Evolutionary conservation across 2,113 vertebrate genomes (phyloP).

Genomic region (Sapajus apella): DNA sequence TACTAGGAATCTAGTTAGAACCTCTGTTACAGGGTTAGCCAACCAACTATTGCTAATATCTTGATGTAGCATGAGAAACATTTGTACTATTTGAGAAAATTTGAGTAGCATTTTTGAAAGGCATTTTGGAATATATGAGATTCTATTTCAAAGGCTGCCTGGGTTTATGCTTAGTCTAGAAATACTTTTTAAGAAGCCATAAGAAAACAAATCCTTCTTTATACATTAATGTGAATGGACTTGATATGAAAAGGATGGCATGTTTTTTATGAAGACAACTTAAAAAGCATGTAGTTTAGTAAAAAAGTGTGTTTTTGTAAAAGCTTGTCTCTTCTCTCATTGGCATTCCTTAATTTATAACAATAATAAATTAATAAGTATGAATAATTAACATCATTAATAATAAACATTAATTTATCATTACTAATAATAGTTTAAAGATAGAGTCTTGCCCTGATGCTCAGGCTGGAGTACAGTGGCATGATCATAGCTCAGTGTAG

Average conservation of each 20-base stretch:
- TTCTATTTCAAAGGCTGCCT: background rate
- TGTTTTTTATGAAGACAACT: background rate
- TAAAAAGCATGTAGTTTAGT: background rate
- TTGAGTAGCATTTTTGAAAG: conserved; percentile 9
- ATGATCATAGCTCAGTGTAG: no score
- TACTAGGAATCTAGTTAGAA: background rate
- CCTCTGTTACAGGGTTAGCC: background rate
- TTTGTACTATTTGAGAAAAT: background rate
- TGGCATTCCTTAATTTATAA: background rate
- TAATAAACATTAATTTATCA: no score
- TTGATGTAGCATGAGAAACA: background rate
- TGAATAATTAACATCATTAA: no score
- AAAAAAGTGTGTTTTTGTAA: background rate
- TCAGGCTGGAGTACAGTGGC: no score
- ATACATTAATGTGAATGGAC: background rate
- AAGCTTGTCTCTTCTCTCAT: background rate
- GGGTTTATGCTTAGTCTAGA: background rate
- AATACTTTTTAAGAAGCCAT: background rate
- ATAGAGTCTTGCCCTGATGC: no score
- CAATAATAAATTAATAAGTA: no score
- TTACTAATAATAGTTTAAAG: no score
- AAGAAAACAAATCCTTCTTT: conserved; percentile 27
- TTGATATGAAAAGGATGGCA: background rate
- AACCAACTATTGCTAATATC: background rate
- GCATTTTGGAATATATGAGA: background rate